Evolutionary conservation across 1,140 invertebrate species (phyloP).

Genomic region (Ips nitidus): DNA sequence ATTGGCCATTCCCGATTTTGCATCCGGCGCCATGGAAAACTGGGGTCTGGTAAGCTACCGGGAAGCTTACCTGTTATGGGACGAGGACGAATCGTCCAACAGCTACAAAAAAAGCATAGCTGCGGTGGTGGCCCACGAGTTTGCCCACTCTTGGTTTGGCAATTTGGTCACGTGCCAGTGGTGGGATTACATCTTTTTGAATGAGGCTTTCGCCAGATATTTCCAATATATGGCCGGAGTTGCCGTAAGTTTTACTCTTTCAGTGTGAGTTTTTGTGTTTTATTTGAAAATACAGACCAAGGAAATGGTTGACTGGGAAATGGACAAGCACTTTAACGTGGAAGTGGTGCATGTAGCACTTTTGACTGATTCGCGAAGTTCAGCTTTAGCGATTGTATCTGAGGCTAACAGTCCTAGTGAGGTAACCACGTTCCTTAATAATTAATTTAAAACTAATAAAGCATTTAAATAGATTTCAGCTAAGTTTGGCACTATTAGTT

Average conservation of each 20-base stretch:
- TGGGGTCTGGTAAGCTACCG: constrained; percentile 90
- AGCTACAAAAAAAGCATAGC: constrained; percentile 76
- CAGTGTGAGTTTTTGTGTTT: neutral
- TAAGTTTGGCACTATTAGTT: constrained; percentile 63
- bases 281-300: constrained; percentile 4
- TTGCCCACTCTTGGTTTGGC: constrained; percentile 92
- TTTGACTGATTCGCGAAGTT: constrained; percentile 38
- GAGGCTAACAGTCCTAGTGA: constrained; percentile 37
- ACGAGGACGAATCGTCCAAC: constrained; percentile 66
- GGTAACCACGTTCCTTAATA: neutral
- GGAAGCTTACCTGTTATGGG: constrained; percentile 79
- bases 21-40: constrained; percentile 88
- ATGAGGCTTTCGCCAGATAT: constrained; percentile 80
- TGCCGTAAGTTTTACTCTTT: constrained; percentile 12
- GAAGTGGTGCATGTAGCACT: constrained; percentile 54
- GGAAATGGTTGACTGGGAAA: constrained; percentile 27
- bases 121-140: constrained; percentile 82
- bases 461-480: constrained; percentile 42
- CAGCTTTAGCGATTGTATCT: constrained; percentile 47
- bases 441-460: neutral
- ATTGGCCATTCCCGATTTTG: constrained; percentile 74
- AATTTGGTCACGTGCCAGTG: constrained; percentile 87
- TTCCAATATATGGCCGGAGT: constrained; percentile 23
- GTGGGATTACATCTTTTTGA: constrained; percentile 93
- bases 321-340: constrained; percentile 51